A percentile compares a stretch with the other conserved stretches of the same genome.
phyloP scores from a whole-genome alignment of 2,888 invertebrate species.

The Thyatira batis region DNA sequence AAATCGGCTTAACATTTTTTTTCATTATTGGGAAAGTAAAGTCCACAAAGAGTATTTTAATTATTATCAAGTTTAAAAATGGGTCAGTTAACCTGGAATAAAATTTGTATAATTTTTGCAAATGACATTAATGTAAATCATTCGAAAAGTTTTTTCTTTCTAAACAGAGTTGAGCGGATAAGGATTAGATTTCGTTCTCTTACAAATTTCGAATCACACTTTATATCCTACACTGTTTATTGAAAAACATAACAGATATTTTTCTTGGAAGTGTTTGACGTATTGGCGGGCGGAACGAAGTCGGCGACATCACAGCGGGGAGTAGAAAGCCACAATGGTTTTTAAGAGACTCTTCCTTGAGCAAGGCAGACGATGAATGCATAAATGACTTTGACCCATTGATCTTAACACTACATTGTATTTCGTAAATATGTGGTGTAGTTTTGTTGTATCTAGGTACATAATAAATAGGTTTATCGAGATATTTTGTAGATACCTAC shows the following conservation, averaged over 20 bases:
- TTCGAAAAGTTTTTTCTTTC: background rate
- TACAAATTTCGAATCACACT: background rate
- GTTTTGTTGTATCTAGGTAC: constrained; percentile 44
- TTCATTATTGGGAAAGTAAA: no score
- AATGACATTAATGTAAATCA: background rate
- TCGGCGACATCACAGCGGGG: constrained; percentile 67
- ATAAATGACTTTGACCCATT: constrained; percentile 76
- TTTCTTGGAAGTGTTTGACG: constrained; percentile 45
- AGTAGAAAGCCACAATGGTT: constrained; percentile 59
- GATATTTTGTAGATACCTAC: constrained; percentile 16
- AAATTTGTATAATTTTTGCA: background rate
- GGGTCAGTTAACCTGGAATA: background rate
- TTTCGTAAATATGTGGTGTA: constrained; percentile 39
- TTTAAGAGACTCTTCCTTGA: constrained; percentile 58
- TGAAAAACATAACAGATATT: constrained; percentile 18
- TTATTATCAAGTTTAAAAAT: background rate
- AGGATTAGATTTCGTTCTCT: background rate
- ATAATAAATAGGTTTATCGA: constrained; percentile 26
- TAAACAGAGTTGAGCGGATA: background rate
- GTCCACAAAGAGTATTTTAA: background rate
- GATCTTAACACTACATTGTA: constrained; percentile 72
- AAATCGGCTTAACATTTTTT: no score
- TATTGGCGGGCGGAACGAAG: constrained; percentile 53
- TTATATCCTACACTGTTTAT: background rate
- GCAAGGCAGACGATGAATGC: constrained; percentile 55